Conservation (phyloP, 1,140 invertebrate genomes). For the Camponotus pennsylvanicus region DNA sequence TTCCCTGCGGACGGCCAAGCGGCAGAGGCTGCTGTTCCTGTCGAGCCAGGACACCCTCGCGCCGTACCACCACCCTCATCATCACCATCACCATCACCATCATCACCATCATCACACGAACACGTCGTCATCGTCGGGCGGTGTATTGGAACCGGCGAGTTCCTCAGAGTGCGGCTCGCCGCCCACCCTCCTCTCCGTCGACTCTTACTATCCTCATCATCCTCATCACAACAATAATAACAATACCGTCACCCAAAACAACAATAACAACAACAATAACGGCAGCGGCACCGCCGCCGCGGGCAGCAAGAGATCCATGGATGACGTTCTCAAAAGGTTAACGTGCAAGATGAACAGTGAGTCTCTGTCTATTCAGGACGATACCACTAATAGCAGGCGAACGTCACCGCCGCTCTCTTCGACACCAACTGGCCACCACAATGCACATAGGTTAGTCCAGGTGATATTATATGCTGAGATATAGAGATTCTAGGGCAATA, state of each 20-base stretch:
- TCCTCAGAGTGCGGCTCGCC: constrained; percentile 91
- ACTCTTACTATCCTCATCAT: constrained; percentile 82
- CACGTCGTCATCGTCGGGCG: constrained; percentile 79
- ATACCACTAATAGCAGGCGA: constrained; percentile 77
- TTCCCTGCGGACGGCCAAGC: constrained; percentile 79
- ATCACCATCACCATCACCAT: constrained; percentile 78
- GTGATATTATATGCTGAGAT: constrained; percentile 2
- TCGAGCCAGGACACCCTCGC: constrained; percentile 75
- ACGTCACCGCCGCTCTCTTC: constrained; percentile 89
- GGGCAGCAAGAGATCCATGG: constrained; percentile 91
- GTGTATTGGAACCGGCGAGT: constrained; percentile 85
- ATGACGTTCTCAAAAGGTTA: constrained; percentile 94
- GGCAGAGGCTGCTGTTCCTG: constrained; percentile 79
- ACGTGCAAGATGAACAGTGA: constrained; percentile 91
- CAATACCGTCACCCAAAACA: constrained; percentile 85
- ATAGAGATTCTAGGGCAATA: not conserved
- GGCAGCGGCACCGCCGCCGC: constrained; percentile 73
- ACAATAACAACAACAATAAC: constrained; percentile 84
- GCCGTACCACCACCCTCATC: constrained; percentile 68
- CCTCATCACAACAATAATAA: constrained; percentile 86
- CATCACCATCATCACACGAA: constrained; percentile 77
- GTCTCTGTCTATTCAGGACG: constrained; percentile 81
- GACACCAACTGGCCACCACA: constrained; percentile 86
- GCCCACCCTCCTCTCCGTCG: constrained; percentile 86
- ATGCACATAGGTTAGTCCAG: constrained; percentile 81